Conservation (phyloP, 1,140 invertebrate genomes). For the Mylabris phalerata region DNA sequence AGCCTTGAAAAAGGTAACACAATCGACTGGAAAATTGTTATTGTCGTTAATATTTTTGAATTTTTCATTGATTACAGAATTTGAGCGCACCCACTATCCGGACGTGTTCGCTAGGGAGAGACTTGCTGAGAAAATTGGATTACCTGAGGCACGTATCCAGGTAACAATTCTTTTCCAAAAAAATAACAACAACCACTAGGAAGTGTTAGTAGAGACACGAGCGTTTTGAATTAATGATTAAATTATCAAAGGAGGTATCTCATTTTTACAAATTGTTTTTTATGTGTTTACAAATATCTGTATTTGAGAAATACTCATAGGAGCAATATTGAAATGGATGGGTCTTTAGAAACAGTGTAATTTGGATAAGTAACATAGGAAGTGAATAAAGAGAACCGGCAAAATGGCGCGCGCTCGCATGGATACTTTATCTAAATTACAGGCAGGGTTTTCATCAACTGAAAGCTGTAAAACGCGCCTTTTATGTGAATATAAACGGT, state of each 20-base stretch:
- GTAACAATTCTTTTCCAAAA: constrained; percentile 50
- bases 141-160: constrained; percentile 97
- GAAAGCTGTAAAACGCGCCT: constrained; percentile 25
- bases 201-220: constrained; percentile 9
- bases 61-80: constrained; percentile 45
- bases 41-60: neutral
- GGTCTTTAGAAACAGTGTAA: constrained; percentile 21
- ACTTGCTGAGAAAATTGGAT: constrained; percentile 91
- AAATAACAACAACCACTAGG: neutral
- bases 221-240: constrained; percentile 6
- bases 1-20: constrained; percentile 89
- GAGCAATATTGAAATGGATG: constrained; percentile 7
- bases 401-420: constrained; percentile 18
- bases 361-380: constrained; percentile 24
- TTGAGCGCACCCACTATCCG: constrained; percentile 77
- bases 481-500: constrained; percentile 22
- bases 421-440: constrained; percentile 30
- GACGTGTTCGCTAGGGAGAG: constrained; percentile 95
- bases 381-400: constrained; percentile 12
- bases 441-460: constrained; percentile 23
- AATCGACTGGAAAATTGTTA: neutral
- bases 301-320: neutral
- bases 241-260: no score
- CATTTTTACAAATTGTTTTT: no score
- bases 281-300: no score